Evolutionary conservation across 1,140 invertebrate species (phyloP).

Genomic region (Lutraria rhynchaena): DNA sequence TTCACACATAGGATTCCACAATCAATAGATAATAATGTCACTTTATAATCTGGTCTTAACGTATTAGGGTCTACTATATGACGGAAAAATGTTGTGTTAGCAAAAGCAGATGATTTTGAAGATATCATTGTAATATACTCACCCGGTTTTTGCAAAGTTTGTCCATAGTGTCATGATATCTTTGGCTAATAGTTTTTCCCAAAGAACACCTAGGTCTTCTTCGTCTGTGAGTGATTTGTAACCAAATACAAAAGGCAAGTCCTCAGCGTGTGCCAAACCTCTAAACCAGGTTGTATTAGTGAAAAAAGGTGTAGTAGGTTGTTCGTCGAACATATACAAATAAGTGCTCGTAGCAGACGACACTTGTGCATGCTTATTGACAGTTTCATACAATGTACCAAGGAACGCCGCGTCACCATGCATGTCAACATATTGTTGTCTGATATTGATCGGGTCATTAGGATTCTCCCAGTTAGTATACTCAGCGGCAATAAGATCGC

Average conservation of each 20-base stretch:
- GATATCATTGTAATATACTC: no score
- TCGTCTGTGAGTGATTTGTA: background rate
- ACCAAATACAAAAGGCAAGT: constrained; percentile 3
- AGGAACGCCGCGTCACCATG: background rate
- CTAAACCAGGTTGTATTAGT: background rate
- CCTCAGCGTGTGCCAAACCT: background rate
- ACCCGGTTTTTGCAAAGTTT: constrained; percentile 35
- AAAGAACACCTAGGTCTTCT: background rate
- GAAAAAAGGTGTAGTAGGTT: background rate
- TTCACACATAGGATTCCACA: no score
- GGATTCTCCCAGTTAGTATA: constrained; percentile 44
- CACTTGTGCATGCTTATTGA: constrained; percentile 13
- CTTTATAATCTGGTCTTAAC: background rate
- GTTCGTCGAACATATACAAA: constrained; percentile 3
- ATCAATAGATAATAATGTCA: background rate
- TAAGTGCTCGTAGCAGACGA: background rate
- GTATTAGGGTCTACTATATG: background rate
- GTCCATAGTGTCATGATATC: constrained; percentile 10
- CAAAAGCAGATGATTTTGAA: no score
- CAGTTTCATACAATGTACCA: background rate
- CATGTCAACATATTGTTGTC: background rate
- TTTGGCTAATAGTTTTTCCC: background rate
- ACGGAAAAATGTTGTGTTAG: background rate
- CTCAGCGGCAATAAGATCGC: constrained; percentile 1
- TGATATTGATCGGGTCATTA: background rate